Conservation (phyloP, 2,888 invertebrate species). For the Cheilosia grossa region DNA sequence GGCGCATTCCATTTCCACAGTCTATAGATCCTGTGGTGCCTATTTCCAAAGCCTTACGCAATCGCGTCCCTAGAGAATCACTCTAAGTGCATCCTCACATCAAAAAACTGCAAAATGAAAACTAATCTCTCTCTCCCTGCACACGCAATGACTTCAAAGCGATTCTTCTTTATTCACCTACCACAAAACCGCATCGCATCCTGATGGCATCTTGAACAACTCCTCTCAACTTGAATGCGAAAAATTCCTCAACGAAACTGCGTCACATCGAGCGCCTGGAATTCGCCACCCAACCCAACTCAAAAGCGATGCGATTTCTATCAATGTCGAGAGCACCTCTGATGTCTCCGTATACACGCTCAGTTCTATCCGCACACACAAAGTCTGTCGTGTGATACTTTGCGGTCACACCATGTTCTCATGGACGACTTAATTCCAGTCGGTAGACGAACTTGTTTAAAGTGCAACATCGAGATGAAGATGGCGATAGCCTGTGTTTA, state of each 20-base stretch:
- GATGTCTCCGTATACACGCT: slow-evolving; percentile 37
- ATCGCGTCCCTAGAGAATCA: slow-evolving; percentile 51
- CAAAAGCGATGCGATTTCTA: slow-evolving; percentile 51
- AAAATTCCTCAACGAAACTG: slow-evolving; percentile 27
- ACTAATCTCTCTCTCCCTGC: slow-evolving; percentile 11
- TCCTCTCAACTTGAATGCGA: slow-evolving; percentile 16
- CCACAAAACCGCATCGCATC: slow-evolving; percentile 64
- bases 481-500: slow-evolving; percentile 40
- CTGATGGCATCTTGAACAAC: slow-evolving; percentile 59
- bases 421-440: slow-evolving; percentile 63
- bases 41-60: slow-evolving; percentile 1
- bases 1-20: slow-evolving; percentile 31
- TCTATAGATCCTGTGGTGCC: slow-evolving; percentile 34
- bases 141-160: slow-evolving; percentile 15
- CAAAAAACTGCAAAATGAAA: slow-evolving; percentile 10
- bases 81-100: slow-evolving; percentile 26
- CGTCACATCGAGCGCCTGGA: background rate
- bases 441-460: slow-evolving; percentile 54
- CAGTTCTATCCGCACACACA: slow-evolving; percentile 8
- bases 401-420: slow-evolving; percentile 37
- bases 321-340: slow-evolving; percentile 51
- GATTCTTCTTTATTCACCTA: slow-evolving; percentile 1
- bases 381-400: slow-evolving; percentile 19
- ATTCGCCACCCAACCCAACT: slow-evolving; percentile 13
- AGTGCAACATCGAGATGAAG: slow-evolving; percentile 22